Evolutionary conservation across 1,140 invertebrate genomes (phyloP), one percentile per base, ranked within the genome.

Genomic region (Contarinia nasturtii): DNA sequence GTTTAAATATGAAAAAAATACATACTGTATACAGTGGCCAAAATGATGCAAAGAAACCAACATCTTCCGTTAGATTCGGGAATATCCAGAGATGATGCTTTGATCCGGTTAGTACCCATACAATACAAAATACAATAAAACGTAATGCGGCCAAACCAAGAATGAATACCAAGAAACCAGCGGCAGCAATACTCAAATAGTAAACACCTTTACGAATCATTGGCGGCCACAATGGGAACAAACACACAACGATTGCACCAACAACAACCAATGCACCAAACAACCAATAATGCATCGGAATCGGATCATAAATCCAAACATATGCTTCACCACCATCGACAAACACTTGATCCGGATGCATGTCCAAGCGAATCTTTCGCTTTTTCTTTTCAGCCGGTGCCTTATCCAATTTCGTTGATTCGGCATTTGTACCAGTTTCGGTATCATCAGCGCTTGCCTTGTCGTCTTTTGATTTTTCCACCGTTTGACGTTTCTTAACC

Each of bases 221-320:
- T 44, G 82, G 80, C 8, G 95, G 95, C 95, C 95, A 99, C 43
- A 99, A 64, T 14, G 95, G 95, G 67, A 98, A 98, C 51, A 98
- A 73, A 69, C 95, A 98, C 27, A 98, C 77, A n/a, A 78, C 85
- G 56, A 97, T 92, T 42, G 88, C 86, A 36, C 86, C 93, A 45
- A 97, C 67, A 18, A 98, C 87, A 49, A 98, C 72, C 0, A 93
- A 68, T 20, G 83, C 74, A 44, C 95, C 95, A 58, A 93, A 86
- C 51, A 97, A 71, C 82, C 93, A 98, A 59, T 96, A 96, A 68
- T 91, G 89, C 49, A 92, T 76, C 10, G 93, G 91, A 55, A 95
- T 91, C 4, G 94, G 94, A 65, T 98, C 94, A 68, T 96, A 99
- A 48, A 98, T 85, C 96, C 96, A 98, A 14, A 98, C 94, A 68